Base-by-base conservation (phyloP, 1,140 invertebrate species). In the Nephotettix cincticeps region DNA sequence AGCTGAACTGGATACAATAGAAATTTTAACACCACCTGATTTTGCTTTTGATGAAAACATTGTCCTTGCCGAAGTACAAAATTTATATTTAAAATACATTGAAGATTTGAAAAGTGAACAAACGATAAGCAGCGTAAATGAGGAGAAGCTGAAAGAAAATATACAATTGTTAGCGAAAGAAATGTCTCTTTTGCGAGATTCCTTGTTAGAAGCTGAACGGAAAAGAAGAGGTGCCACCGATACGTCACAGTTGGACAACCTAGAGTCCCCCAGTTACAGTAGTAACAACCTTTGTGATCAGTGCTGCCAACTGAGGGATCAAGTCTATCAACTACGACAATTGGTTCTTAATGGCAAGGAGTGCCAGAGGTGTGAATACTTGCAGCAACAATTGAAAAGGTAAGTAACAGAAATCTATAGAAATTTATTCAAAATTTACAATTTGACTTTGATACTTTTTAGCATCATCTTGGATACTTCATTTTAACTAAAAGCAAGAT, bases 61-160 rank as follows among this genome's bases (percentile, higher is more conserved):
- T 81, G 19, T 81, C 82, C 69, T 86, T 84, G 76, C 86, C 68
- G 87, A 88, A 80, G 87, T 87, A 76, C 82, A 84, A 71, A 87
- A 85, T 78, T 80, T 88, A 29, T 88, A 86, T 79, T 85, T 85
- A 67, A 86, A 86, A 73, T 86, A 87, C 77, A 83, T 81, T 58
- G 83, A 82, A 70, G 85, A 88, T 36, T 67, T 77, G 65, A 71
- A 17, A 69, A 71, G 14, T 63, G 72, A 36, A 51, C 45, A 1
- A 70, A 72, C 6, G 43, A 47, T 27, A n/a, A 14, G 4, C 6
- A 63, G 36, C 19, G 11, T 19, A 21, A 71, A 74, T 32, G 73
- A 75, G 13, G 69, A 70, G 19, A 72, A 67, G 36, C 58, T 76
- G 13, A 72, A 73, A 28, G 73, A 75, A 23, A 65, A 72, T 56